A percentile compares a stretch with the other conserved stretches of the same genome.
Conservation (phyloP, 1,140 invertebrate genomes). For the Wasmannia auropunctata region DNA sequence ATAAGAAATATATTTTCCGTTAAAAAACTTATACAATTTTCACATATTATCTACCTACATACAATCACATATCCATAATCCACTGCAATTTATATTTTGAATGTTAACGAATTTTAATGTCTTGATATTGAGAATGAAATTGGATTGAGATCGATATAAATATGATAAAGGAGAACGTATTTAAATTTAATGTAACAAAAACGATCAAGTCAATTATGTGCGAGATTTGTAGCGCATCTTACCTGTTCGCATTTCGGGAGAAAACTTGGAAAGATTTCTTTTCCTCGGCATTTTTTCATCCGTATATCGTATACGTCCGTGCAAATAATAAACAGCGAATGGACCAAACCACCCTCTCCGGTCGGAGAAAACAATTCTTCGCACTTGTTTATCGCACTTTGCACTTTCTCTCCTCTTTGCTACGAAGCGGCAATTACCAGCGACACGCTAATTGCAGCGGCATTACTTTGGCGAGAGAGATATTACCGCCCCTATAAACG, state of each 20-base stretch:
- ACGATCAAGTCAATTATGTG: background rate
- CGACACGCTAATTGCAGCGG: constrained; percentile 16
- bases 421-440: constrained; percentile 41
- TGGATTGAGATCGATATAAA: background rate
- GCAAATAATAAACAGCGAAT: constrained; percentile 17
- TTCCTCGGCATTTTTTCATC: constrained; percentile 66
- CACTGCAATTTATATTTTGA: background rate
- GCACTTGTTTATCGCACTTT: constrained; percentile 40
- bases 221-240: background rate
- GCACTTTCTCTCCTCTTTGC: background rate
- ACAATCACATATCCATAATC: too few relatives aligned
- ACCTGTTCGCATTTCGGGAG: constrained; percentile 72
- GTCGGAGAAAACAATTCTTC: background rate
- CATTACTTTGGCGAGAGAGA: background rate
- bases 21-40: background rate
- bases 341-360: constrained; percentile 9
- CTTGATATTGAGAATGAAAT: background rate
- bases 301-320: constrained; percentile 47
- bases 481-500: background rate
- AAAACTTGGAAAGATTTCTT: constrained; percentile 70
- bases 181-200: background rate
- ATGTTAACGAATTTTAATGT: background rate
- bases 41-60: background rate
- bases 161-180: background rate
- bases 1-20: background rate